Conservation (phyloP, 2,888 invertebrate species). For the Maniola hyperantus region DNA sequence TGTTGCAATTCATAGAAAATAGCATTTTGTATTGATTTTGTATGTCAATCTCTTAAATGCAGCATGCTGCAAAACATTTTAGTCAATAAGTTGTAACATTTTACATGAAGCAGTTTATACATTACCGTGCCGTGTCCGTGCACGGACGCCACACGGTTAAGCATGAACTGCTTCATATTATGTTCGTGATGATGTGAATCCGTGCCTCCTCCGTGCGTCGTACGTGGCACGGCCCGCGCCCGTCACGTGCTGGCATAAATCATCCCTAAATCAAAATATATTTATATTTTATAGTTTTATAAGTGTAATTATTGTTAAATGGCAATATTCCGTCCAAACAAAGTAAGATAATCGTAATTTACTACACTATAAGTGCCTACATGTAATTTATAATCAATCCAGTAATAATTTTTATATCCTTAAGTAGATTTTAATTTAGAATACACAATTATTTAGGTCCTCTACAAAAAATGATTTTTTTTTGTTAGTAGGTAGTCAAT, state of each 20-base stretch:
- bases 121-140: too few relatives aligned
- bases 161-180: too few relatives aligned
- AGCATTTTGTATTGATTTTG: background rate
- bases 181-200: too few relatives aligned
- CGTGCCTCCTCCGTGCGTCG: too few relatives aligned
- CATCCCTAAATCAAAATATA: too few relatives aligned
- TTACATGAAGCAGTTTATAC: too few relatives aligned
- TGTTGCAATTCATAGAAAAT: background rate
- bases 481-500: too few relatives aligned
- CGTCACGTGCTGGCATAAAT: too few relatives aligned
- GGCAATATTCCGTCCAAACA: constrained; percentile 27
- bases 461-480: too few relatives aligned
- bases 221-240: too few relatives aligned
- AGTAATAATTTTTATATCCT: constrained; percentile 5
- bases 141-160: too few relatives aligned
- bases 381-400: background rate
- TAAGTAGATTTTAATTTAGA: background rate
- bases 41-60: background rate
- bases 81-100: background rate
- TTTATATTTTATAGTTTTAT: background rate
- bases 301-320: background rate
- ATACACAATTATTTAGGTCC: background rate
- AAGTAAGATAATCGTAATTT: background rate
- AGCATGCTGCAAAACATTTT: background rate
- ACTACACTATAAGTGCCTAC: background rate